These are phyloP conservation scores for Hippocampus comes DNA, from an alignment of 2,113 vertebrate species.

Conservation along the genomic window DNA sequence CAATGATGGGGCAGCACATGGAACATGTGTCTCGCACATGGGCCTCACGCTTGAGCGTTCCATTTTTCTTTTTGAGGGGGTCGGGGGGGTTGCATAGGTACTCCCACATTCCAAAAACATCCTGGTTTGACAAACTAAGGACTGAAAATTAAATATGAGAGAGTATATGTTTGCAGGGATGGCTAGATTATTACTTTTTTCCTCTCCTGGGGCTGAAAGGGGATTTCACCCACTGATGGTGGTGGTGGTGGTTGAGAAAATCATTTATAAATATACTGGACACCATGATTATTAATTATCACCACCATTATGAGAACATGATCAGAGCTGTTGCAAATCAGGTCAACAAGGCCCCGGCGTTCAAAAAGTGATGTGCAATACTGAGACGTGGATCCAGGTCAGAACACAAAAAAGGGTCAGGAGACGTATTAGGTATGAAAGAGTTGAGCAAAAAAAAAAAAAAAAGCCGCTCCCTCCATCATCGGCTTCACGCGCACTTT, in stretches of 20 bases:
- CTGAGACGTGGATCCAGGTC: conserved; percentile 20
- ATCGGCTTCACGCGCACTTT: conserved; percentile 11
- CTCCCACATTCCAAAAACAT: background rate
- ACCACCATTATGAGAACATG: background rate
- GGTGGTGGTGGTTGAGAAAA: no score
- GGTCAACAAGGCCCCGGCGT: background rate
- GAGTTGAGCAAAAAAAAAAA: background rate
- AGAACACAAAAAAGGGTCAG: background rate
- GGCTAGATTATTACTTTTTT: no score
- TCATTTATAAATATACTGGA: no score
- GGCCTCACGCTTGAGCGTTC: no score
- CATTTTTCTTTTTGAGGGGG: background rate
- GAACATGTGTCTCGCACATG: no score
- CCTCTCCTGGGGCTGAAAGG: background rate
- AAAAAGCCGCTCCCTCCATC: conserved; percentile 5
- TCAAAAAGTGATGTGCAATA: background rate
- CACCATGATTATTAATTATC: background rate
- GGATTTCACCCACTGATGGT: no score
- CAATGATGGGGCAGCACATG: no score
- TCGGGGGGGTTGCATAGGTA: background rate
- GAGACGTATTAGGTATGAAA: background rate
- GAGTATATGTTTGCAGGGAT: no score
- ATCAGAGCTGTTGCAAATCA: background rate
- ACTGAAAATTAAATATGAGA: background rate
- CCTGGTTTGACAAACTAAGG: background rate